These are phyloP conservation scores for Eulithis testata DNA, from an alignment of 2,888 invertebrate species.

Conservation along the genomic window DNA sequence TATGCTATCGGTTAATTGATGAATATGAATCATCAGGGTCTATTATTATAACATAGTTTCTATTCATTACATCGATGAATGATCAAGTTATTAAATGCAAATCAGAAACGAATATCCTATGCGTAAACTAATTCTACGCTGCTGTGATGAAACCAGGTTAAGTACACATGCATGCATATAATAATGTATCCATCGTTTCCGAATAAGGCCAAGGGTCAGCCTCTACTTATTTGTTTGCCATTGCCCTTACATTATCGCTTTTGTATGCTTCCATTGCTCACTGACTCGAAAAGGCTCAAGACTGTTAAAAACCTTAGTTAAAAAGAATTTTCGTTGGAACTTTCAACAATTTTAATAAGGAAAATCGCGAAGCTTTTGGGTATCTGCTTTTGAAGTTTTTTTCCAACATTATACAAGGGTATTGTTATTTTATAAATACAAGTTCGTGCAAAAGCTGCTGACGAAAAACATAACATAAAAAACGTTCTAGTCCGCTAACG, in stretches of 20 bases:
- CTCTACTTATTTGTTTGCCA: conserved; percentile 46
- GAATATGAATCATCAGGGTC: not conserved
- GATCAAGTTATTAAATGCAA: conserved; percentile 30
- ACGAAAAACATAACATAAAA: conserved; percentile 17
- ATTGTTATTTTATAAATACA: conserved; percentile 5
- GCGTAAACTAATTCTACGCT: conserved; percentile 34
- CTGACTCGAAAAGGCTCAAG: conserved; percentile 43
- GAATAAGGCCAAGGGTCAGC: conserved; percentile 38
- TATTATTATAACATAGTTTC: conserved; percentile 13
- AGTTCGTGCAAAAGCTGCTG: not conserved
- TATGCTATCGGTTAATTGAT: not conserved
- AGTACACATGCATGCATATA: conserved; percentile 30
- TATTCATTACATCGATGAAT: conserved; percentile 14
- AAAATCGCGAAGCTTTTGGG: conserved; percentile 33
- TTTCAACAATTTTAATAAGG: conserved; percentile 41
- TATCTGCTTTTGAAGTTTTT: conserved; percentile 20
- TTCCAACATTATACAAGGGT: conserved; percentile 5
- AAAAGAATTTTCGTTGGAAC: conserved; percentile 47
- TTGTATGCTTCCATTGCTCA: conserved; percentile 41
- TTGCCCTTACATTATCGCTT: conserved; percentile 53
- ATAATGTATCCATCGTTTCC: conserved; percentile 35
- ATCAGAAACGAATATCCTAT: conserved; percentile 37
- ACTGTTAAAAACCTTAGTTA: conserved; percentile 53
- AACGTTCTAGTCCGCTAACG: conserved; percentile 29
- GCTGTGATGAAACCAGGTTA: conserved; percentile 35